These are phyloP conservation scores for Chaetodon trifasciatus DNA, from an alignment of 2,797 vertebrate genomes.

Conservation along the genomic window DNA sequence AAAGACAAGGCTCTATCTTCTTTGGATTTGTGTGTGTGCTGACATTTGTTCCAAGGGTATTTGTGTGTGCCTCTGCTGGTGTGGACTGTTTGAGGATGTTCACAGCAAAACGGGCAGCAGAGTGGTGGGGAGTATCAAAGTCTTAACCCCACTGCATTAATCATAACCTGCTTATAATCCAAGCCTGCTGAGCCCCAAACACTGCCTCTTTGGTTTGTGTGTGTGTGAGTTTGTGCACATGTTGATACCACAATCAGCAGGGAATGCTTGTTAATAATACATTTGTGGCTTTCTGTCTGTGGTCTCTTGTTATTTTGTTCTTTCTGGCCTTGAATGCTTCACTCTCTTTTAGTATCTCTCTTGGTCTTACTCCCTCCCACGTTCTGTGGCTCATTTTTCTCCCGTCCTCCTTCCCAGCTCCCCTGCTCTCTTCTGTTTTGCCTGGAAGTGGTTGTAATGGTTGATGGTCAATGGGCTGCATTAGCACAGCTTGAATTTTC, in stretches of 20 bases:
- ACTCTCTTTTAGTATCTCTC: conserved; percentile 27
- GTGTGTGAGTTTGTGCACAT: conserved; percentile 36
- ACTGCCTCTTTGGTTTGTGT: conserved; percentile 58
- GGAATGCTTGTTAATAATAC: conserved; percentile 79
- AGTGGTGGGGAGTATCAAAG: conserved; percentile 82
- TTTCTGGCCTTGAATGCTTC: conserved; percentile 42
- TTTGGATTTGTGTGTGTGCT: conserved; percentile 22
- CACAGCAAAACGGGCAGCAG: conserved; percentile 47
- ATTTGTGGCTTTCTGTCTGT: conserved; percentile 63
- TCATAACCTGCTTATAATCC: conserved; percentile 86
- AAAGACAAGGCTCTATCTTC: conserved; percentile 45
- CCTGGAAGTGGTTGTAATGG: conserved; percentile 38
- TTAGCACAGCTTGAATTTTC: conserved; percentile 35
- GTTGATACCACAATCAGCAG: conserved; percentile 69
- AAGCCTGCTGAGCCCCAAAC: conserved; percentile 75
- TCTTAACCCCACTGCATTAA: conserved; percentile 85
- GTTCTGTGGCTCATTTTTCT: conserved; percentile 8
- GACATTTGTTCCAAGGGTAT: conserved; percentile 20
- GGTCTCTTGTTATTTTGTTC: conserved; percentile 36
- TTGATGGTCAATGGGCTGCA: conserved; percentile 36
- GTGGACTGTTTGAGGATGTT: conserved; percentile 57
- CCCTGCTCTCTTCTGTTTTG: conserved; percentile 32
- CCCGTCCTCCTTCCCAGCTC: background rate
- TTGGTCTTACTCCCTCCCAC: conserved; percentile 1
- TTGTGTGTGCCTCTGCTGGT: conserved; percentile 40